Conservation (phyloP, 2,888 invertebrate genomes). For the Phalera bucephala region DNA sequence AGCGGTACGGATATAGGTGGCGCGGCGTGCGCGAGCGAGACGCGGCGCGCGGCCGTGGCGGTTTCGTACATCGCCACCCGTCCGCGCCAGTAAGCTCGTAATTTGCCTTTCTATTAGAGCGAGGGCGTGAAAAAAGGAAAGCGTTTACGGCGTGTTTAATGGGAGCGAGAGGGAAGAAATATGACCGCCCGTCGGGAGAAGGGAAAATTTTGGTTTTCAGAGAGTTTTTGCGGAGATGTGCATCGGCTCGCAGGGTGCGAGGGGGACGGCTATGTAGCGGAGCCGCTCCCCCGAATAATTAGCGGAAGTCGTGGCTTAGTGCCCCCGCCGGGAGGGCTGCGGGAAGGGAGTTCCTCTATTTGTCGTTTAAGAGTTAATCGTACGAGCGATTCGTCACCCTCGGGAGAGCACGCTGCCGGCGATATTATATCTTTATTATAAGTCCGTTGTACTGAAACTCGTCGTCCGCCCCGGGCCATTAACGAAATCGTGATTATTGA, state of each 20-base stretch:
- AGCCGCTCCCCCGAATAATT: conserved; percentile 76
- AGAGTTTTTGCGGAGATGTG: conserved; percentile 81
- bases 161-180: conserved; percentile 83
- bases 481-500: conserved; percentile 77
- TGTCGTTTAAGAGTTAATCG: conserved; percentile 83
- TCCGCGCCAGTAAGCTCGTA: conserved; percentile 83
- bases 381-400: conserved; percentile 81
- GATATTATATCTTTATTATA: conserved; percentile 80
- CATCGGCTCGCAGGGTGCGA: conserved; percentile 72
- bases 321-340: conserved; percentile 67
- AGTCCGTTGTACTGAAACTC: conserved; percentile 53
- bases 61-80: conserved; percentile 82
- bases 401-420: conserved; percentile 68
- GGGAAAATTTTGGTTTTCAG: conserved; percentile 82
- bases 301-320: conserved; percentile 82
- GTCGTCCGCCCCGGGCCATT: conserved; percentile 64
- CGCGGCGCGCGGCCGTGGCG: conserved; percentile 63
- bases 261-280: conserved; percentile 67
- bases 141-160: conserved; percentile 83
- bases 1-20: conserved; percentile 58
- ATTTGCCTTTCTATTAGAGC: conserved; percentile 83
- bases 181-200: conserved; percentile 77
- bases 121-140: conserved; percentile 84
- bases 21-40: conserved; percentile 61
- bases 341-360: conserved; percentile 79